Conservation (phyloP, 2,888 invertebrate genomes). For the Hydrotaea diabolus region DNA sequence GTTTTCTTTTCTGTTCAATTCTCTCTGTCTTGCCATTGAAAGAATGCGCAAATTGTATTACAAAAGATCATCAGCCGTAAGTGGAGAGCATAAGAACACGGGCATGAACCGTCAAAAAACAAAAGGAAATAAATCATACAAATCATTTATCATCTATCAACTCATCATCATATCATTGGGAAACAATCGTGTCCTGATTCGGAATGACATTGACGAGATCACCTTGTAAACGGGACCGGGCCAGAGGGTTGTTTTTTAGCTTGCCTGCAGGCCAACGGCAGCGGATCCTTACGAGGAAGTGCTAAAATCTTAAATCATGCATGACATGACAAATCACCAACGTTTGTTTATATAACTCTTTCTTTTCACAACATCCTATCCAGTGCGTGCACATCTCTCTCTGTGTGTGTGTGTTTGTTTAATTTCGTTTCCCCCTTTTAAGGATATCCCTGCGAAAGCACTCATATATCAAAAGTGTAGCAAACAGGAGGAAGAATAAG, state of each 20-base stretch:
- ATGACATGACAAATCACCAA: constrained; percentile 66
- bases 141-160: constrained; percentile 69
- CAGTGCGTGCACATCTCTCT: not conserved
- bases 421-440: not conserved
- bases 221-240: not conserved
- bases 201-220: constrained; percentile 64
- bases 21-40: not conserved
- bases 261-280: no score
- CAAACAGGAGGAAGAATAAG: no score
- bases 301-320: constrained; percentile 63
- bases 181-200: constrained; percentile 62
- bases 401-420: constrained; percentile 24
- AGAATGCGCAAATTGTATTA: constrained; percentile 53
- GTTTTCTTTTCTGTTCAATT: not conserved
- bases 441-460: not conserved
- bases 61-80: not conserved
- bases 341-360: constrained; percentile 64
- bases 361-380: constrained; percentile 30
- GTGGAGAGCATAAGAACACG: not conserved
- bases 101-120: not conserved
- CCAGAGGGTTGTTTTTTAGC: constrained; percentile 54
- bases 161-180: constrained; percentile 67
- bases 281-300: constrained; percentile 46
- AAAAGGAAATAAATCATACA: constrained; percentile 52
- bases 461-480: constrained; percentile 34